Evolutionary conservation across 2,888 invertebrate genomes (phyloP).

Genomic region (Tuta absoluta): DNA sequence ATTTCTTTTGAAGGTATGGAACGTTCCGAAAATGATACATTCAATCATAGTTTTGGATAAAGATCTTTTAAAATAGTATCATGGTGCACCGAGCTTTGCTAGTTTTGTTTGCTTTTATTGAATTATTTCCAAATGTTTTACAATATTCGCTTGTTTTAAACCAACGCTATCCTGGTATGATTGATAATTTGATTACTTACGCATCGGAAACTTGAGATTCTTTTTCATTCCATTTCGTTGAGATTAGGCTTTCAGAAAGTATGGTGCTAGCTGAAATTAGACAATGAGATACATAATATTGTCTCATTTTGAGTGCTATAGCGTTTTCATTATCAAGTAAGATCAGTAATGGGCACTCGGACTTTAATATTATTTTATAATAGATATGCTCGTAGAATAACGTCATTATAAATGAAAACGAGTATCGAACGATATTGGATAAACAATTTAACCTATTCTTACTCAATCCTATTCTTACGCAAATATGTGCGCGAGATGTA

Average conservation of each 20-base stretch:
- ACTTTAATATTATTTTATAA: not conserved
- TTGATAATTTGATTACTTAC: not conserved
- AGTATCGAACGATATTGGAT: too few relatives aligned
- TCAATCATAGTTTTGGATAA: too few relatives aligned
- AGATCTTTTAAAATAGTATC: not conserved
- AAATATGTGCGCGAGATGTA: not conserved
- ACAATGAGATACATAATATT: constrained; percentile 29
- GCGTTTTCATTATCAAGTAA: not conserved
- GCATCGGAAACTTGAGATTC: constrained; percentile 16
- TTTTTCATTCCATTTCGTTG: constrained; percentile 24
- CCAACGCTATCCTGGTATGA: not conserved
- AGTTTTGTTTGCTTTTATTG: not conserved
- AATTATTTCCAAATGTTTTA: not conserved
- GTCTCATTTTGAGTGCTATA: constrained; percentile 5
- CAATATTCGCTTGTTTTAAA: not conserved
- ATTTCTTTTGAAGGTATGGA: not conserved
- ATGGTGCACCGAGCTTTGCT: not conserved
- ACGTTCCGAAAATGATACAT: too few relatives aligned
- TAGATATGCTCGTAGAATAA: constrained; percentile 2
- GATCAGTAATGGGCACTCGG: not conserved
- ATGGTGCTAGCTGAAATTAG: constrained; percentile 24
- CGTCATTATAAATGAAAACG: not conserved
- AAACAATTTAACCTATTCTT: not conserved
- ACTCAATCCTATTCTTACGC: not conserved
- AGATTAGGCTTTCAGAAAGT: constrained; percentile 24